Percentiles rank a stretch among this genome's conserved stretches.
Conservation (phyloP, 2,888 invertebrate genomes). For the Parapristionchus giblindavisi region DNA sequence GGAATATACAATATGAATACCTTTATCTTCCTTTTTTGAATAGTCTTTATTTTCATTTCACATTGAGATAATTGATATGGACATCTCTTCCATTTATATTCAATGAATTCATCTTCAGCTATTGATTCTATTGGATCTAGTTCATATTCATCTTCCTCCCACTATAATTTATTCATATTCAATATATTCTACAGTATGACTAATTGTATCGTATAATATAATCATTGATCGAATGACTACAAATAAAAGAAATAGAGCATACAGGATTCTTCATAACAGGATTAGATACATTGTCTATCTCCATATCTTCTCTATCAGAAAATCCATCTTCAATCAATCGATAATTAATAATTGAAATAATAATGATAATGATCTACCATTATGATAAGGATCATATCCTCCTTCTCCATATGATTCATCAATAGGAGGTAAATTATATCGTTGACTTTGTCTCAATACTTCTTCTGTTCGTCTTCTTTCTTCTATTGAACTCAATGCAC, state of each 20-base stretch:
- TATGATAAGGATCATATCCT: too few species aligned
- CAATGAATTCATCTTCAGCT: neutral
- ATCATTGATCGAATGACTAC: too few species aligned
- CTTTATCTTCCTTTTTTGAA: neutral
- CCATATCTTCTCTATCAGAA: constrained; percentile 8
- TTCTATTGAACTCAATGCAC: neutral
- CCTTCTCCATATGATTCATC: too few species aligned
- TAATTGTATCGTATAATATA: too few species aligned
- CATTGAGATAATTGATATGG: neutral
- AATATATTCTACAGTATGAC: neutral
- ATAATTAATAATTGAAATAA: neutral
- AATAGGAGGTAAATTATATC: too few species aligned
- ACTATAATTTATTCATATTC: neutral
- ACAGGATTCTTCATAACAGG: too few species aligned
- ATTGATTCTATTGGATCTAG: constrained; percentile 1
- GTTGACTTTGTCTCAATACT: too few species aligned
- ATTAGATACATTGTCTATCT: neutral
- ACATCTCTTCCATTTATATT: neutral
- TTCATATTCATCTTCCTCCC: constrained; percentile 12
- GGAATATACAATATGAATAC: neutral
- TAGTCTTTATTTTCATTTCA: neutral
- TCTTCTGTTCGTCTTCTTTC: constrained; percentile 13
- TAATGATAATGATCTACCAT: too few species aligned
- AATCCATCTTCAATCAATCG: neutral
- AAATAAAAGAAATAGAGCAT: too few species aligned